Conservation (phyloP, 2,113 vertebrate species). For the Heterochromis multidens region DNA sequence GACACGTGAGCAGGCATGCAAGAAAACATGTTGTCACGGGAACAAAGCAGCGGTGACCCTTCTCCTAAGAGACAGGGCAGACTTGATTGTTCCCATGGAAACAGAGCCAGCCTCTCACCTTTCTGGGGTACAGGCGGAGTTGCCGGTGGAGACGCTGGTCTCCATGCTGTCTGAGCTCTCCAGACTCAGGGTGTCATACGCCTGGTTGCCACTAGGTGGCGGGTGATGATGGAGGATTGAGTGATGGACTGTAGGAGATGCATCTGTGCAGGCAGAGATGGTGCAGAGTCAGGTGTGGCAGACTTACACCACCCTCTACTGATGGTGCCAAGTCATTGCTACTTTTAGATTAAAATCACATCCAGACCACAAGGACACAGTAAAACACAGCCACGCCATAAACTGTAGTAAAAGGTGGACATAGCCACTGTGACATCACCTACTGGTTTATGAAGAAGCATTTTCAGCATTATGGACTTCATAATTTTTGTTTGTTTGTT, state of each 20-base stretch:
- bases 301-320: conserved; percentile 81
- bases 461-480: not conserved
- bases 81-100: conserved; percentile 76
- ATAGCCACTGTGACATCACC: not conserved
- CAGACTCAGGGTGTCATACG: conserved; percentile 94
- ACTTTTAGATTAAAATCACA: not conserved
- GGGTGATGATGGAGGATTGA: conserved; percentile 89
- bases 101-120: conserved; percentile 80
- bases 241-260: conserved; percentile 80
- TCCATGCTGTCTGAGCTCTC: conserved; percentile 98
- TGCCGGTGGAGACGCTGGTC: conserved; percentile 91
- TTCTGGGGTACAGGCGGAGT: conserved; percentile 92
- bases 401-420: not conserved
- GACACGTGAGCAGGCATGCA: conserved; percentile 55
- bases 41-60: conserved; percentile 70
- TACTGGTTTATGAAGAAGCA: not conserved
- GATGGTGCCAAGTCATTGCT: conserved; percentile 26
- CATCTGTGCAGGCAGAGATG: conserved; percentile 47
- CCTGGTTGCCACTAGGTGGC: conserved; percentile 76
- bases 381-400: not conserved
- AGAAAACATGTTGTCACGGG: conserved; percentile 65
- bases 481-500: not conserved
- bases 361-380: not conserved
- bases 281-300: conserved; percentile 52
- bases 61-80: conserved; percentile 69